These are phyloP conservation scores for Mus minutoides DNA, from an alignment of 2,797 vertebrate genomes.

Conservation along the genomic window DNA sequence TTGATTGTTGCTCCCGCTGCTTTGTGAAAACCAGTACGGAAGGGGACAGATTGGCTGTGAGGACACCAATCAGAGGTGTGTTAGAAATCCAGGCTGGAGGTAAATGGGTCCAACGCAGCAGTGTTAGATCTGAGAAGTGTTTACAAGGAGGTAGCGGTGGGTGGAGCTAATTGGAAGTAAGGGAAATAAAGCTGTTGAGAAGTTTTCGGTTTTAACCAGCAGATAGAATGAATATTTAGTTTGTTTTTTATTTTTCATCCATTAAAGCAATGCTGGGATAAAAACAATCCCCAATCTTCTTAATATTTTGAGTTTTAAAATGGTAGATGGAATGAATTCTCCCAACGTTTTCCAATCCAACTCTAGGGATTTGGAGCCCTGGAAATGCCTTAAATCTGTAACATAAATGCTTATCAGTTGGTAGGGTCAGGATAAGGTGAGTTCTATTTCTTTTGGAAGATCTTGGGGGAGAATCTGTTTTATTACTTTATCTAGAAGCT, in stretches of 20 bases:
- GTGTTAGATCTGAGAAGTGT: not conserved
- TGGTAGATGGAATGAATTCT: not conserved
- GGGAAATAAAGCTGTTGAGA: not conserved
- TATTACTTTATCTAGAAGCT: not conserved
- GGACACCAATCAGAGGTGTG: not conserved
- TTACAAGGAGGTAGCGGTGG: too few species aligned
- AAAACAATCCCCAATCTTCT: not conserved
- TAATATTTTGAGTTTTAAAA: conserved; percentile 1
- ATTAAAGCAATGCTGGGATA: not conserved
- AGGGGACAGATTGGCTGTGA: not conserved
- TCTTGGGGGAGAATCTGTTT: not conserved
- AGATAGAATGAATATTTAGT: not conserved
- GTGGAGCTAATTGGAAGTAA: not conserved
- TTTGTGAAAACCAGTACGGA: not conserved
- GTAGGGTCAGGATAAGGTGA: not conserved
- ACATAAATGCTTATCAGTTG: not conserved
- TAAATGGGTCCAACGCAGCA: not conserved
- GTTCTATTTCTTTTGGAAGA: not conserved
- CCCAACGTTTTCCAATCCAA: not conserved
- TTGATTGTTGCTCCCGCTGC: not conserved
- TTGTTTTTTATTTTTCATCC: not conserved
- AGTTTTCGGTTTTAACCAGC: not conserved
- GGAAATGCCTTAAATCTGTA: not conserved
- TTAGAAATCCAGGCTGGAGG: not conserved
- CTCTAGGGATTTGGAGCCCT: not conserved